Evolutionary conservation across 1,140 invertebrate species (phyloP).

Genomic region (Drosophila trapezifrons): DNA sequence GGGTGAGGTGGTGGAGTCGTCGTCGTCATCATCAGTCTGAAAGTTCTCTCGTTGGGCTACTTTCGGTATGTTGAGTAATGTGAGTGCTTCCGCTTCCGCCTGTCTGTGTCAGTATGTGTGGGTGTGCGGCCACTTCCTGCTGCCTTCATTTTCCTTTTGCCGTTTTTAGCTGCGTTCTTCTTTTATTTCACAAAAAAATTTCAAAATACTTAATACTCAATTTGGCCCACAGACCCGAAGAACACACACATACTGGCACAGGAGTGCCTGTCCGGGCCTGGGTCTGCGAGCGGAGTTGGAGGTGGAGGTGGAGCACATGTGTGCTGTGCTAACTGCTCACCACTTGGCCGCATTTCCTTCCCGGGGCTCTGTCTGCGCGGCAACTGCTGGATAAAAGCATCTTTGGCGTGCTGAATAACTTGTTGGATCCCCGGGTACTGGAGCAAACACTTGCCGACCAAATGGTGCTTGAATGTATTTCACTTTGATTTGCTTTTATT

Average conservation of each 20-base stretch:
- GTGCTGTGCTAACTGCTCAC: constrained; percentile 64
- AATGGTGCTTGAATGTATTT: constrained; percentile 65
- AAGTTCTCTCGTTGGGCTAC: constrained; percentile 42
- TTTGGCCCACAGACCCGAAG: constrained; percentile 53
- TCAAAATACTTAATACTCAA: constrained; percentile 79
- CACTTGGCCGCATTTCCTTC: constrained; percentile 50
- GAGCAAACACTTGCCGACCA: constrained; percentile 50
- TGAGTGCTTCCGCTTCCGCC: constrained; percentile 75
- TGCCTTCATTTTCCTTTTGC: constrained; percentile 63
- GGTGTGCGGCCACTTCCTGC: constrained; percentile 85
- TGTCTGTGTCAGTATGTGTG: constrained; percentile 17
- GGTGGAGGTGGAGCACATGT: constrained; percentile 32
- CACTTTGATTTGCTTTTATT: constrained; percentile 56
- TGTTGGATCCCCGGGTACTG: constrained; percentile 34
- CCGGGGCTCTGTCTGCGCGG: constrained; percentile 25
- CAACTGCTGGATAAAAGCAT: constrained; percentile 66
- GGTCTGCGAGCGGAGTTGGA: constrained; percentile 3
- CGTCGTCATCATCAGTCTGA: constrained; percentile 25
- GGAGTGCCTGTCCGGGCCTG: not conserved
- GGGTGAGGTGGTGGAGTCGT: constrained; percentile 8
- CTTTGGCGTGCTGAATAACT: constrained; percentile 54
- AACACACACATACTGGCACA: constrained; percentile 29
- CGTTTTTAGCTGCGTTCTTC: constrained; percentile 18
- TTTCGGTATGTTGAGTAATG: constrained; percentile 63
- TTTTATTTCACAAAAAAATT: constrained; percentile 54